These are phyloP conservation scores for Pleuronectes platessa DNA, from an alignment of 2,113 vertebrate genomes.

Conservation along the genomic window DNA sequence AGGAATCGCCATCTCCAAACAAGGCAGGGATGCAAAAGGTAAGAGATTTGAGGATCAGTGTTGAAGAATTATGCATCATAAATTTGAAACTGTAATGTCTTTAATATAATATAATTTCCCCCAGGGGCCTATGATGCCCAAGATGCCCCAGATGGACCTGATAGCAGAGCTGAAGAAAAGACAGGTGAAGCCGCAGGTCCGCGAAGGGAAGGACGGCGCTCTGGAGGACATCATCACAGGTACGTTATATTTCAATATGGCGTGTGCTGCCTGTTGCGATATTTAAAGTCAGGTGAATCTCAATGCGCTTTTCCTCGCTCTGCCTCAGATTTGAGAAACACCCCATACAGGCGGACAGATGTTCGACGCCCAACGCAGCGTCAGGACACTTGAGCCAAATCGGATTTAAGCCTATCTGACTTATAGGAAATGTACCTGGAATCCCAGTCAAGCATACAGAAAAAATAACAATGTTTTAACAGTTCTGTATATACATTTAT, in stretches of 20 bases:
- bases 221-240: conserved; percentile 98
- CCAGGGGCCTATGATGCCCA: conserved; percentile 83
- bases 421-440: conserved; percentile 10
- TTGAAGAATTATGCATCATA: background rate
- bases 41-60: background rate
- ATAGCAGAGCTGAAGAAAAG: conserved; percentile 96
- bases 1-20: conserved; percentile 39
- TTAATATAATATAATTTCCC: no score
- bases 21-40: conserved; percentile 75
- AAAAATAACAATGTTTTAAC: conserved; percentile 1
- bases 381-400: conserved; percentile 77
- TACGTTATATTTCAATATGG: conserved; percentile 40
- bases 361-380: conserved; percentile 83
- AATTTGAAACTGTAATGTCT: background rate
- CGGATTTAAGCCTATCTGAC: conserved; percentile 58
- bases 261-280: background rate
- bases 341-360: conserved; percentile 91
- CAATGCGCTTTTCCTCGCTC: conserved; percentile 6
- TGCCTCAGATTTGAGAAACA: conserved; percentile 89
- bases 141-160: conserved; percentile 93
- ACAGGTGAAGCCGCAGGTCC: conserved; percentile 93
- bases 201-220: conserved; percentile 92
- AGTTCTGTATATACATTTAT: conserved; percentile 52
- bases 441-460: conserved; percentile 34
- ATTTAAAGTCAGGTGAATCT: background rate